Base-by-base conservation (phyloP, 2,888 invertebrate genomes). In the Pasiphila rectangulata region DNA sequence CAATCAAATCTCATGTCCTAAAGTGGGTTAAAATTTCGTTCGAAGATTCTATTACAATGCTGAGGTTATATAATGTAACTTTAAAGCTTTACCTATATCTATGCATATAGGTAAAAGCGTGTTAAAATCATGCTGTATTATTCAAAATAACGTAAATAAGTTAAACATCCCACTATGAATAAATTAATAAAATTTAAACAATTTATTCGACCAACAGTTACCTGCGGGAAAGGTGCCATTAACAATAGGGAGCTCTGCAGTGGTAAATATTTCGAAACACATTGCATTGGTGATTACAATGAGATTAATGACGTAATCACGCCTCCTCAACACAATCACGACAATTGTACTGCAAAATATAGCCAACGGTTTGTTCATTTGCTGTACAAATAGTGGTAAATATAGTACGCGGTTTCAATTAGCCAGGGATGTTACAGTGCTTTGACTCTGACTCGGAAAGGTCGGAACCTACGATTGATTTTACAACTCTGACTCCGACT, bases 241-340 rank as follows among this genome's bases (percentile, higher is more conserved):
- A 35, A 25, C 32, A 5, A 32, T 34, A 46, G 35, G 34, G 21
- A 17, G 17, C 7, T 16, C 19, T 44, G 40, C 46, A 36, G 35
- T 38, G 34, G 38, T 38, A 48, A 48, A 48, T 43, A 42, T 42
- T 20, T 38, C 20, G 27, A 17, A 17, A 23, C 35, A 19, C 30
- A 16, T 29, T 25, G 2, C 13, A 12, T 10, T 15, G 69, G 73
- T 75, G 78, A 80, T 83, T 84, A 83, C 71, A 57, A 64, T 62
- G 75, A 80, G 79, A 84, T 85, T 82, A 79, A 85, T 82, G 83
- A 75, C 77, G 74, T 75, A 79, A 82, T 83, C 76, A 75, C 76
- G 78, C 72, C 74, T 75, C 67, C 64, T 63, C 63, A 66, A 66
- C 59, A 65, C 69, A 73, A 77, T 78, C 72, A 69, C 69, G 58